Evolutionary conservation across 2,113 vertebrate genomes (phyloP).

Genomic region (Lepus timidus): DNA sequence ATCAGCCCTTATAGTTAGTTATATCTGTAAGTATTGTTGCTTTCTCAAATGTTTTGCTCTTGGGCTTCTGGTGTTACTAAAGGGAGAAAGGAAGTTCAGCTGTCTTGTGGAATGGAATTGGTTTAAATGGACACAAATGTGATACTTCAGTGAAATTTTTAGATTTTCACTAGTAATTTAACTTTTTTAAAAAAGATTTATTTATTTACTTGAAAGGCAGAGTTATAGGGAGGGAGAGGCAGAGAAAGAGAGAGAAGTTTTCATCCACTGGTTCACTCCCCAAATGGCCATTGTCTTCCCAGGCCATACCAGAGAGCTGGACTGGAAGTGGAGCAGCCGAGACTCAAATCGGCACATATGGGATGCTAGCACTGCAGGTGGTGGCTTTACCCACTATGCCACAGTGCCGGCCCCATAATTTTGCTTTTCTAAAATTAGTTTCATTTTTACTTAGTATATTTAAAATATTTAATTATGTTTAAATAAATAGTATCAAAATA

Average conservation of each 20-base stretch:
- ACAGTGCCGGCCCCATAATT: not conserved
- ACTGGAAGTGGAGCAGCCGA: too few species aligned
- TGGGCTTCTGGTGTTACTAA: not conserved
- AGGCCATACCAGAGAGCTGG: too few species aligned
- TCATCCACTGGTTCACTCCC: too few species aligned
- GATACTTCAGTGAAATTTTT: not conserved
- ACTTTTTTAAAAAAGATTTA: too few species aligned
- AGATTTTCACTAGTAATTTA: not conserved
- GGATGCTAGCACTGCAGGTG: too few species aligned
- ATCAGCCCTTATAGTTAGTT: too few species aligned
- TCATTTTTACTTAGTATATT: slow-evolving; percentile 10
- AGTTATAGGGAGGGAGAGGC: too few species aligned
- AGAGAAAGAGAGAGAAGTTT: too few species aligned
- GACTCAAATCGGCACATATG: too few species aligned
- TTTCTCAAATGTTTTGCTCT: not conserved
- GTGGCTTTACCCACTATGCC: too few species aligned
- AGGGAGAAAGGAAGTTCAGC: not conserved
- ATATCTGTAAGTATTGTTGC: not conserved
- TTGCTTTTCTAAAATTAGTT: slow-evolving; percentile 49
- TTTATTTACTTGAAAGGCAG: too few species aligned
- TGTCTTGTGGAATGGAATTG: not conserved
- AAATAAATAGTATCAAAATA: slow-evolving; percentile 11
- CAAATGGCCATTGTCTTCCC: too few species aligned
- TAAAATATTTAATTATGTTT: slow-evolving; percentile 42
- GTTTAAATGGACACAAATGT: not conserved